Percentiles rank a stretch among this genome's conserved stretches.
These are phyloP conservation scores for Terrapene triunguis DNA, from an alignment of 2,113 vertebrate species.

Conservation along the genomic window DNA sequence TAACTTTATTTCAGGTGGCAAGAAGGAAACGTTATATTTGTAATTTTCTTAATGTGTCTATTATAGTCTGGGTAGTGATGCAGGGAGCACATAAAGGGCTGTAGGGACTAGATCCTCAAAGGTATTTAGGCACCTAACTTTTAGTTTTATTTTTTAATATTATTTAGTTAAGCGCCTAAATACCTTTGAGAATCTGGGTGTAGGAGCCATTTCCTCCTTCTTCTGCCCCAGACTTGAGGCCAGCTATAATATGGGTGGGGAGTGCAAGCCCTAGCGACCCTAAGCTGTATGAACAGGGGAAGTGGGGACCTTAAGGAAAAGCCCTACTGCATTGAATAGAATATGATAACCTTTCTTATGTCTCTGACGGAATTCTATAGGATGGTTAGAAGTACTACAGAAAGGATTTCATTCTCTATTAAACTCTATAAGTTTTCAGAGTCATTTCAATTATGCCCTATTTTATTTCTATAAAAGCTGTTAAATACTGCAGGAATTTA, in stretches of 20 bases:
- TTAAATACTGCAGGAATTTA: too few species aligned
- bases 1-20: neutral
- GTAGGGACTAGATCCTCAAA: neutral
- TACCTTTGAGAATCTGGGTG: neutral
- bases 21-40: neutral
- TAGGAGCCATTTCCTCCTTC: neutral
- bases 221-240: neutral
- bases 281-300: neutral
- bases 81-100: neutral
- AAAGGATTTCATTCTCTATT: neutral
- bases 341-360: neutral
- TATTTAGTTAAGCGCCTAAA: neutral
- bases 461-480: too few species aligned
- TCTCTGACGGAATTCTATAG: neutral
- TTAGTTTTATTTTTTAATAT: neutral
- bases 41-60: neutral
- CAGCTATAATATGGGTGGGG: neutral
- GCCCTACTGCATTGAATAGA: neutral
- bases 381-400: neutral
- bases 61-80: neutral
- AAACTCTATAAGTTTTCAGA: neutral
- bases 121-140: too few species aligned
- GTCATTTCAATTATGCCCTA: too few species aligned
- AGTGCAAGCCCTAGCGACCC: neutral
- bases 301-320: neutral